Base-by-base conservation (phyloP, 2,113 vertebrate species). In the Petroica traversi region DNA sequence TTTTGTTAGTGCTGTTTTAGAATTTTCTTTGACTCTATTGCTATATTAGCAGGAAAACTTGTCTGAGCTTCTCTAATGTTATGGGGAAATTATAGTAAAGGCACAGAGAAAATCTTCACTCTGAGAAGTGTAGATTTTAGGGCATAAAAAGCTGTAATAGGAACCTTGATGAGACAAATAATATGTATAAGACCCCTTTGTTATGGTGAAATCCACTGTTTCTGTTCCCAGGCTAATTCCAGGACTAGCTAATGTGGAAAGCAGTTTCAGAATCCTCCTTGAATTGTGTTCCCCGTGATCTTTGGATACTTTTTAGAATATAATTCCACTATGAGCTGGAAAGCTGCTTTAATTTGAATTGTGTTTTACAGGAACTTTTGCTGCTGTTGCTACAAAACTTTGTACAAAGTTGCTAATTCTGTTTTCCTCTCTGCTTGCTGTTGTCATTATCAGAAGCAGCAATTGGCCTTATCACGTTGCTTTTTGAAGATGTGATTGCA, bases 11-110 rank as follows among this genome's bases (percentile, higher is more conserved):
- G 28, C 33, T 66, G 11, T 55, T 75, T 38, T 15, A 51, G 40
- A 51, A 33, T 94, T 92, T 84, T 92, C 25, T 66, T 90, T 92
- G 63, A 86, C 54, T 93, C 13, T 89, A 75, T 85, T 88, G 79
- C 62, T 69, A 1, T 85, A 93, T 92, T 93, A 92, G 33, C 33
- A 10, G 55, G 77, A 91, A 94, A 92, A 88, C 23, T 77, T 69
- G 31, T 55, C 40, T 68, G 28, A 89, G 22, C 45, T 14, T 67
- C 41, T 55, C 22, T 55, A 33, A 46, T 68, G 25, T 52, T 69
- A 69, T 25, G 31, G 26, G 40, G n/a, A 73, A 86, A 88, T 86
- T 34, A 34, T 3, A 72, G 34, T 38, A 33, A 85, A 86, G 43
- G 33, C 58, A 72, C 26, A 55, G 48, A 67, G 40, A 41, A 76